Conservation (phyloP, 2,888 invertebrate species). For the Diplazon laetatorius region DNA sequence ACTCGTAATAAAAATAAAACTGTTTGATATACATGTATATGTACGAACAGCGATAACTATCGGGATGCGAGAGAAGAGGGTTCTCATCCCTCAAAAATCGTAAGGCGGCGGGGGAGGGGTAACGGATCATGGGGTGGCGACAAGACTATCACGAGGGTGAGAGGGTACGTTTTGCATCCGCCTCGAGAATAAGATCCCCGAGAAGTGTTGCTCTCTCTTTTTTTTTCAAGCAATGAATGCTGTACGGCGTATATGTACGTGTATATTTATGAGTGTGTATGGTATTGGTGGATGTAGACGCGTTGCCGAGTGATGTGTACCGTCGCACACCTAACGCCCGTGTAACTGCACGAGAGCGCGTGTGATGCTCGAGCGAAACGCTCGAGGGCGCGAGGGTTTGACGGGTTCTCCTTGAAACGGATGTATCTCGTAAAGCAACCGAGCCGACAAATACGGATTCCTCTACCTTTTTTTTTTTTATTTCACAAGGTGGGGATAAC, state of each 20-base stretch:
- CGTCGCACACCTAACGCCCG: too few species aligned
- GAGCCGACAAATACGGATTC: conserved; percentile 78
- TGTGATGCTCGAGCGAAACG: conserved; percentile 19
- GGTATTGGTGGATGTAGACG: conserved; percentile 8
- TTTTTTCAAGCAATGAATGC: conserved; percentile 32
- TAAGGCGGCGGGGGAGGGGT: too few species aligned
- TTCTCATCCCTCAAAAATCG: background rate
- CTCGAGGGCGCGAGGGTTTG: conserved; percentile 54
- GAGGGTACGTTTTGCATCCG: too few species aligned
- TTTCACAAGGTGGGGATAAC: conserved; percentile 21
- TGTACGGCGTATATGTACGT: too few species aligned
- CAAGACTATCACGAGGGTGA: conserved; percentile 5
- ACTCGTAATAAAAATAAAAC: conserved; percentile 65
- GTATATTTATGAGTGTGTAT: too few species aligned
- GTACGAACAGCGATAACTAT: conserved; percentile 27
- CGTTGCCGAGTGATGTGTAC: background rate
- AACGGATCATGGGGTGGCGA: conserved; percentile 5
- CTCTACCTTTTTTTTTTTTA: conserved; percentile 53
- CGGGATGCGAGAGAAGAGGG: conserved; percentile 11
- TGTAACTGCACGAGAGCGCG: conserved; percentile 2
- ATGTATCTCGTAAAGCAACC: conserved; percentile 76
- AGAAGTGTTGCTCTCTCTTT: conserved; percentile 37
- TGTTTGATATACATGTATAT: too few species aligned
- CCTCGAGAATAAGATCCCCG: conserved; percentile 49
- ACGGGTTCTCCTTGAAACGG: conserved; percentile 67